Conservation (phyloP, 2,113 vertebrate genomes). For the Phaetusa simplex region DNA sequence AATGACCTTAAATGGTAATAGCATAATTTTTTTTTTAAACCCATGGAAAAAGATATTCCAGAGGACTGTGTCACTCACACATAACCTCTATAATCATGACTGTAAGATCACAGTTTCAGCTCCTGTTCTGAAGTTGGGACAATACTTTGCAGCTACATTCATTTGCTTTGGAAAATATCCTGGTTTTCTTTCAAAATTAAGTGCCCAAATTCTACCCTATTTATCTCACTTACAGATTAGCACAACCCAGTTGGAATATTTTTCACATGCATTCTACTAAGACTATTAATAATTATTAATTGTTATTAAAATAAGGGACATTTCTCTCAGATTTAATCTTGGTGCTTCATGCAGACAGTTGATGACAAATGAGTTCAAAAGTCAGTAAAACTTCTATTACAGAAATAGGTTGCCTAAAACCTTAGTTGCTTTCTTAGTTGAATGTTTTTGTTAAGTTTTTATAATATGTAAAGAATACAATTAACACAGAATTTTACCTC, state of each 20-base stretch:
- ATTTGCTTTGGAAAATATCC: background rate
- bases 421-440: background rate
- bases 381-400: background rate
- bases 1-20: background rate
- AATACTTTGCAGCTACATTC: background rate
- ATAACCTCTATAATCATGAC: background rate
- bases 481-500: conserved; percentile 79
- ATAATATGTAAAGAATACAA: background rate
- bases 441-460: background rate
- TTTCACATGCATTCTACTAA: background rate
- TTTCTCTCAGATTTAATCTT: background rate
- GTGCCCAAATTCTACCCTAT: background rate
- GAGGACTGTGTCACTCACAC: background rate
- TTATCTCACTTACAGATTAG: background rate
- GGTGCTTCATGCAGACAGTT: background rate
- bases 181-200: background rate
- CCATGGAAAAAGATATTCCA: background rate
- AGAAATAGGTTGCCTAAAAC: background rate
- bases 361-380: background rate
- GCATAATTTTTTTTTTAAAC: background rate
- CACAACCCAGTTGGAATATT: background rate
- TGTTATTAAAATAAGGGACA: background rate
- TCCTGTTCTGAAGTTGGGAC: background rate
- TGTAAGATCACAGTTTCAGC: background rate
- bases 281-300: background rate